Conservation (phyloP, 2,797 vertebrate species). For the Onychomys arenicola region DNA sequence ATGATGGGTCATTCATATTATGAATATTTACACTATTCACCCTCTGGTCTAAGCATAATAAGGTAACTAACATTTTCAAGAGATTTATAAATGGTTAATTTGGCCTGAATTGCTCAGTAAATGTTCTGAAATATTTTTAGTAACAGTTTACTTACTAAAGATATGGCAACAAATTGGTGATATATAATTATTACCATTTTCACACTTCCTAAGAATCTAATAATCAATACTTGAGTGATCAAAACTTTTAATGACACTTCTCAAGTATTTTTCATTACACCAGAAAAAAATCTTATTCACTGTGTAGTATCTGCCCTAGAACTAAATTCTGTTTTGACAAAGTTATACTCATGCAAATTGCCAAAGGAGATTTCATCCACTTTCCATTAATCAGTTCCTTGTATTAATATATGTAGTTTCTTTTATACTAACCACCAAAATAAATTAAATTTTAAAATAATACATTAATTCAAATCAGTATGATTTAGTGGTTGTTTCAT, state of each 20-base stretch:
- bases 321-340: slow-evolving; percentile 32
- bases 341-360: not conserved
- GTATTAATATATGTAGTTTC: not conserved
- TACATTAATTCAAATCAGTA: slow-evolving; percentile 5
- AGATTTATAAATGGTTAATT: slow-evolving; percentile 38
- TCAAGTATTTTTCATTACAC: not conserved
- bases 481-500: not conserved
- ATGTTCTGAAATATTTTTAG: slow-evolving; percentile 13
- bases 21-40: not conserved
- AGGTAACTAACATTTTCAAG: slow-evolving; percentile 4
- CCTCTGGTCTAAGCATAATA: not conserved
- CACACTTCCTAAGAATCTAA: slow-evolving; percentile 12
- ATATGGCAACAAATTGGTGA: not conserved
- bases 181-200: slow-evolving; percentile 52
- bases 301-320: not conserved
- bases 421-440: not conserved
- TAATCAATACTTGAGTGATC: slow-evolving; percentile 9
- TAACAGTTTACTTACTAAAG: not conserved
- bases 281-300: not conserved
- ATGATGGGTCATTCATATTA: not conserved
- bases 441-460: slow-evolving; percentile 2
- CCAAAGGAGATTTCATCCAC: slow-evolving; percentile 11
- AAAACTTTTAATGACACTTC: not conserved
- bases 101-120: slow-evolving; percentile 45
- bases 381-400: not conserved